Evolutionary conservation across 64 coral and sea anemone species (phyloP).

Genomic region (Montipora efflorescens): DNA sequence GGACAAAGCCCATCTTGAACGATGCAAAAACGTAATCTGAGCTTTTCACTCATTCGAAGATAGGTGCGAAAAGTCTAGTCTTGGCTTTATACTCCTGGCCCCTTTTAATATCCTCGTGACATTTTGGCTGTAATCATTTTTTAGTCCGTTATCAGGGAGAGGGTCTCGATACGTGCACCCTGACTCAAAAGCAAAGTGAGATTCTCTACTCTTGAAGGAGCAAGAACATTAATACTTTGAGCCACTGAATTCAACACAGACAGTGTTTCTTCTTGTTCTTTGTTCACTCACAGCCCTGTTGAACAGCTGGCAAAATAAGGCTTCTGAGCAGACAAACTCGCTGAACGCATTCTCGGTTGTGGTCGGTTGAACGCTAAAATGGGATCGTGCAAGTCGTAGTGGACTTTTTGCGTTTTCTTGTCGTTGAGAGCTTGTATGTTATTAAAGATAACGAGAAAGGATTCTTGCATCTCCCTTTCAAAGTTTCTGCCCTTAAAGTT

Average conservation of each 20-base stretch:
- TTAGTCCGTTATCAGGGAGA: too few relatives aligned
- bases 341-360: neutral
- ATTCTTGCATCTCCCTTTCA: neutral
- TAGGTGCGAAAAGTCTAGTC: too few relatives aligned
- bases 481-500: neutral
- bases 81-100: too few relatives aligned
- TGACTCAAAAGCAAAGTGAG: too few relatives aligned
- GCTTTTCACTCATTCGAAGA: too few relatives aligned
- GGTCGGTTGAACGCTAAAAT: neutral
- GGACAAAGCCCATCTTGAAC: too few relatives aligned
- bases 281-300: neutral
- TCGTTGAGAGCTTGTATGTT: neutral
- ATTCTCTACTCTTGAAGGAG: too few relatives aligned
- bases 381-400: neutral
- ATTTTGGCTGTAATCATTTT: too few relatives aligned
- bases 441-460: neutral
- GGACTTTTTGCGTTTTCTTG: neutral
- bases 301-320: neutral
- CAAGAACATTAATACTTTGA: too few relatives aligned
- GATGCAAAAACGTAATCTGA: too few relatives aligned
- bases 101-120: too few relatives aligned
- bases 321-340: neutral
- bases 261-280: neutral
- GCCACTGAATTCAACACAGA: neutral
- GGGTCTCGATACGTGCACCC: too few relatives aligned